A percentile compares a stretch with the other conserved stretches of the same genome.
Evolutionary conservation across 2,113 vertebrate species (phyloP).

Genomic region (Phrynosoma blainvillii): DNA sequence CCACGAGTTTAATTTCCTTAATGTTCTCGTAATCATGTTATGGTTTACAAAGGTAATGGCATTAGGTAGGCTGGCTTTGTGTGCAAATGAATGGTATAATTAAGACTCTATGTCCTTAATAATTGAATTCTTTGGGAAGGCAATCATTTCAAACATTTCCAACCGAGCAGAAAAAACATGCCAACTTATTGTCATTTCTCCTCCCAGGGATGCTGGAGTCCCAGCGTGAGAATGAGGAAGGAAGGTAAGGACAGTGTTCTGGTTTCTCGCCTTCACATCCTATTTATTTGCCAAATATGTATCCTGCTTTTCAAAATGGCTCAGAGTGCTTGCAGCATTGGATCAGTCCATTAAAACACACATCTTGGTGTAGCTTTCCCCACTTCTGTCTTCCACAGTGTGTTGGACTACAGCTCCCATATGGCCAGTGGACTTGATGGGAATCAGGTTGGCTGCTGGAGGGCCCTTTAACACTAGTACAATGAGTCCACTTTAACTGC

Average conservation of each 20-base stretch:
- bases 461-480: too few species aligned
- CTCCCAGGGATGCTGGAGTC: neutral
- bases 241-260: too few species aligned
- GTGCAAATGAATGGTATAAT: conserved; percentile 22
- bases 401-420: too few species aligned
- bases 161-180: neutral
- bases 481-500: too few species aligned
- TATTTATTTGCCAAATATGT: neutral
- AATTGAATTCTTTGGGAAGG: conserved; percentile 5
- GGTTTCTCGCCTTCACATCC: too few species aligned
- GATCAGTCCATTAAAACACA: too few species aligned
- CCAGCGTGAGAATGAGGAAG: neutral
- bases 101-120: conserved; percentile 12
- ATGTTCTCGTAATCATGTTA: conserved; percentile 25
- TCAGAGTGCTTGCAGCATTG: neutral
- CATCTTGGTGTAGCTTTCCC: neutral
- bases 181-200: neutral
- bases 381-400: too few species aligned
- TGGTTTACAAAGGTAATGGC: conserved; percentile 8
- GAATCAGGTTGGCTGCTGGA: too few species aligned
- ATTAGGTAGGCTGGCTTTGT: neutral
- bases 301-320: neutral
- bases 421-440: too few species aligned
- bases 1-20: conserved; percentile 27
- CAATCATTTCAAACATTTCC: neutral